Evolutionary conservation across 1,140 invertebrate species (phyloP).

Genomic region (Drosophila pseudoananassae): DNA sequence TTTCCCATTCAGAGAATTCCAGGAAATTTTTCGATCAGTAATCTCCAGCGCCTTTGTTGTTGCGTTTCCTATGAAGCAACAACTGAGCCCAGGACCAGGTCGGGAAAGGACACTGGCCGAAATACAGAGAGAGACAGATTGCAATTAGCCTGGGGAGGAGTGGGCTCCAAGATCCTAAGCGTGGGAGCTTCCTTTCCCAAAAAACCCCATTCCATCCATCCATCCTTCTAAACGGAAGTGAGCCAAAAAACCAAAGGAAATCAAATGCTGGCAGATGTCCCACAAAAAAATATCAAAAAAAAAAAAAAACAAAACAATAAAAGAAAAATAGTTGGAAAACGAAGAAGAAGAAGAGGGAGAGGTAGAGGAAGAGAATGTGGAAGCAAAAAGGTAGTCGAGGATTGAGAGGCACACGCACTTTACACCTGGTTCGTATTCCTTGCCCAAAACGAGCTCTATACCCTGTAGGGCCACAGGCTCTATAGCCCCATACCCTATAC

Average conservation of each 20-base stretch:
- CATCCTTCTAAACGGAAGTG: slow-evolving; percentile 29
- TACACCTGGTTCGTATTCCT: slow-evolving; percentile 66
- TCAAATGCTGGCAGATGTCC: slow-evolving; percentile 66
- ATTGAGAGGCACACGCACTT: slow-evolving; percentile 34
- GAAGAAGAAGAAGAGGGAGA: slow-evolving; percentile 10
- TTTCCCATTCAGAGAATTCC: slow-evolving; percentile 78
- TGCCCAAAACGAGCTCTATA: slow-evolving; percentile 45
- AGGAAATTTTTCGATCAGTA: slow-evolving; percentile 80
- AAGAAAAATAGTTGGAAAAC: slow-evolving; percentile 25
- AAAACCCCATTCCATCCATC: slow-evolving; percentile 6
- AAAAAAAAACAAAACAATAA: slow-evolving; percentile 13
- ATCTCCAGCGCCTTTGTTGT: slow-evolving; percentile 54
- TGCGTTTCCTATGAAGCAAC: slow-evolving; percentile 66
- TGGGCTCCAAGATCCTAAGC: slow-evolving; percentile 43
- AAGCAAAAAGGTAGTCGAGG: slow-evolving; percentile 25
- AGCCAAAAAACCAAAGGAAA: slow-evolving; percentile 25
- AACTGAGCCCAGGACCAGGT: slow-evolving; percentile 52
- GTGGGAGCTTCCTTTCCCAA: slow-evolving; percentile 65
- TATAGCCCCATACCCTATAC: too few species aligned
- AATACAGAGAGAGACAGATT: not conserved
- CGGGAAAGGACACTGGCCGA: slow-evolving; percentile 44
- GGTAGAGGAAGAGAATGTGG: slow-evolving; percentile 1
- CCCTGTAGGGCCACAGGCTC: too few species aligned
- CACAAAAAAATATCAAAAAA: slow-evolving; percentile 27
- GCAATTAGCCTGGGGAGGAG: slow-evolving; percentile 60